Evolutionary conservation across 2,888 invertebrate genomes (phyloP), one percentile per base, ranked within the genome.

Genomic region (Lithophane leautieri): DNA sequence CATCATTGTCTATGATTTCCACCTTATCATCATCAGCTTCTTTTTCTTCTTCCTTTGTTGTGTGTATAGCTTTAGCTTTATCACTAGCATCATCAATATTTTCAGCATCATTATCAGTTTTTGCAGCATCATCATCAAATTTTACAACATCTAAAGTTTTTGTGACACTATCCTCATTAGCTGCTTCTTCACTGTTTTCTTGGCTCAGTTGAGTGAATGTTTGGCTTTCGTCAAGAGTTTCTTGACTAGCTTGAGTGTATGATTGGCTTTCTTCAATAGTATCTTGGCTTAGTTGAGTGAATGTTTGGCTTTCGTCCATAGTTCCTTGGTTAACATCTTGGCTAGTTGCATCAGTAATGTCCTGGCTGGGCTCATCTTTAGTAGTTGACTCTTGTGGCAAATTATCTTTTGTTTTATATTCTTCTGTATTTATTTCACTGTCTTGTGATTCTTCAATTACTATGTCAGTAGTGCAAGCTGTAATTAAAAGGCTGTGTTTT

Each of bases 21-120:
- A 76, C 61, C 40, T 84, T 81, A 50, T 79, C 47, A 34, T n/a
- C 58, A 44, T 70, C 73, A 65, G 58, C 56, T 12, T 70, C 25
- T 50, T 44, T 60, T 2, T 90, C 90, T 44, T 75, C 88, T 72
- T 79, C 86, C 73, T 92, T 89, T 22, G 89, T 86, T n/a, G 79
- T 85, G 42, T 88, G 88, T 72, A 78, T 83, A 63, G 34, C 16
- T 34, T 78, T 70, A 66, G 28, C 58, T 61, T 73, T 79, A 42
- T 73, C 92, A 62, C 93, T 93, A 56, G 91, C 92, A 83, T 93
- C 47, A 28, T 81, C 81, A 60, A 34, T 65, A 52, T 76, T 76
- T 58, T 60, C 42, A 22, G 14, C n/a, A 62, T 54, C 92, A 19
- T 86, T 81, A 19, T 50, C 19, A 8, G 89, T 90, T 63, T 79